Conservation (phyloP, 2,888 invertebrate genomes). For the Agrochola circellaris region DNA sequence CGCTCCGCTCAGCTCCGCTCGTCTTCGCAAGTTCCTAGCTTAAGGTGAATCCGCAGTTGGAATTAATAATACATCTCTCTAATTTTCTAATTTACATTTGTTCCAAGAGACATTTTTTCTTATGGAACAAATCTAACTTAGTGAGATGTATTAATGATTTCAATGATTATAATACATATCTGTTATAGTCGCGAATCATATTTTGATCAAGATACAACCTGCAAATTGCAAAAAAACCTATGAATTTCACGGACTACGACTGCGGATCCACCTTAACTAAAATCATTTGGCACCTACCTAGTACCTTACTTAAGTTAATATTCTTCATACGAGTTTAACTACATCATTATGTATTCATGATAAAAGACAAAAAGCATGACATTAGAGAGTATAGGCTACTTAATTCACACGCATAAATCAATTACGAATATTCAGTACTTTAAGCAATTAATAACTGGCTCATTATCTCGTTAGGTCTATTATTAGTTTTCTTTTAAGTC, state of each 20-base stretch:
- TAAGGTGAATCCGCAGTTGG: no score
- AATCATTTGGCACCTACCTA: not conserved
- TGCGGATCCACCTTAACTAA: no score
- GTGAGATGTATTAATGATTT: no score
- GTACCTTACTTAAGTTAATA: not conserved
- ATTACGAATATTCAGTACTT: slow-evolving; percentile 34
- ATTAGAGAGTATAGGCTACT: slow-evolving; percentile 22
- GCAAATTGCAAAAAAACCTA: no score
- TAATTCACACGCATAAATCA: slow-evolving; percentile 39
- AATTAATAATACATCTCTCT: no score
- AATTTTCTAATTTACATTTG: no score
- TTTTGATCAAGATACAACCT: no score
- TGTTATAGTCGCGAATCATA: no score
- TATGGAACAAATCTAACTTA: no score
- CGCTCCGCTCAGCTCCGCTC: not conserved
- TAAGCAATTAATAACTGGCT: slow-evolving; percentile 30
- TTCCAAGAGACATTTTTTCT: no score
- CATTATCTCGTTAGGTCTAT: slow-evolving; percentile 50
- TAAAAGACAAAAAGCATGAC: not conserved
- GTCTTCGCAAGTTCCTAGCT: not conserved
- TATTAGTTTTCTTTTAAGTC: slow-evolving; percentile 56
- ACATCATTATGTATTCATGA: not conserved
- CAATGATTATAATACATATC: no score
- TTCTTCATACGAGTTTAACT: not conserved
- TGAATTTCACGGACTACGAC: no score